Percentiles rank a stretch among this genome's conserved stretches.
Evolutionary conservation across 1,140 invertebrate genomes (phyloP).

Genomic region (Lepidurus packardi): DNA sequence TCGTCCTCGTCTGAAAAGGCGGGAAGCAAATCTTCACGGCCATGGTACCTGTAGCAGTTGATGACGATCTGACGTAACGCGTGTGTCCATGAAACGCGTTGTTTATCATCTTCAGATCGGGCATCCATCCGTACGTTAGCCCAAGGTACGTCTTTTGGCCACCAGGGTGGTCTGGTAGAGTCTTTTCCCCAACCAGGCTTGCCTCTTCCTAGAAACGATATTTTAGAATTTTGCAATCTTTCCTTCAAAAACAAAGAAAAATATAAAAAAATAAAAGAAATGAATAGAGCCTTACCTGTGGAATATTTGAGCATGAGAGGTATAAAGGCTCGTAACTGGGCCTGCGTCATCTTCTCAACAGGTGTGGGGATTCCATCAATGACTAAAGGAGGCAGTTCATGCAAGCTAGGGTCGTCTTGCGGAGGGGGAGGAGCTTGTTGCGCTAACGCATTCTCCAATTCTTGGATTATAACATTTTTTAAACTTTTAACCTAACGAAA

Average conservation of each 20-base stretch:
- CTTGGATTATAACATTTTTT: slow-evolving; percentile 84
- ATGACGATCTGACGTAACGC: slow-evolving; percentile 95
- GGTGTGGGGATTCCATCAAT: slow-evolving; percentile 97
- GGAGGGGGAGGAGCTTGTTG: slow-evolving; percentile 88
- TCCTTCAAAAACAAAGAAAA: background rate
- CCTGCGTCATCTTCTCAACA: slow-evolving; percentile 98
- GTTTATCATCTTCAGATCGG: slow-evolving; percentile 90
- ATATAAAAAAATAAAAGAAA: no score
- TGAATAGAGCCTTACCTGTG: slow-evolving; percentile 56
- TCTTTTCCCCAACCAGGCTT: slow-evolving; percentile 97
- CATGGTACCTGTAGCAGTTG: slow-evolving; percentile 97
- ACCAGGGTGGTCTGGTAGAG: slow-evolving; percentile 91
- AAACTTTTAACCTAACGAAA: slow-evolving; percentile 66
- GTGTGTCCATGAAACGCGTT: slow-evolving; percentile 97
- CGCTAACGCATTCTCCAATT: slow-evolving; percentile 83
- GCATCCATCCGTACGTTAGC: slow-evolving; percentile 97
- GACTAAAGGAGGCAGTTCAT: slow-evolving; percentile 89
- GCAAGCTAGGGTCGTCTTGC: slow-evolving; percentile 83
- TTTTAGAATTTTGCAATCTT: background rate
- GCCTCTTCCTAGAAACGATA: slow-evolving; percentile 61
- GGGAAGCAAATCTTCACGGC: slow-evolving; percentile 87
- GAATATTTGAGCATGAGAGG: slow-evolving; percentile 97
- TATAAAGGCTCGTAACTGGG: slow-evolving; percentile 91
- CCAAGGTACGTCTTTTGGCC: slow-evolving; percentile 95
- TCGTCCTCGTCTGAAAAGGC: slow-evolving; percentile 90